Base-by-base conservation (phyloP, 2,113 vertebrate genomes). In the Dromiciops gliroides region DNA sequence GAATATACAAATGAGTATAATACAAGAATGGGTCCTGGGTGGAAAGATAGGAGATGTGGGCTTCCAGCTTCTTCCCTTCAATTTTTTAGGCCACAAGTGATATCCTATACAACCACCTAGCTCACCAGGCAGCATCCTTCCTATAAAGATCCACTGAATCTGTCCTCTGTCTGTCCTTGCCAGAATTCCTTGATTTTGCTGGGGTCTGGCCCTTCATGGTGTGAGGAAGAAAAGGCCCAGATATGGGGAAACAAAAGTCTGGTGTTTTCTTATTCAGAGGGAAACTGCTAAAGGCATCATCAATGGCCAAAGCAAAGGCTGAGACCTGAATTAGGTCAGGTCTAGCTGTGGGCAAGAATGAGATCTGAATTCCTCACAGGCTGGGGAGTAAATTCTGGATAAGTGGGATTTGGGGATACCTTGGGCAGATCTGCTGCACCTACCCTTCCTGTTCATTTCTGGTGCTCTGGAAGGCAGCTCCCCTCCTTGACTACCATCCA, bases 231-330 rank as follows among this genome's bases (percentile, higher is more conserved):
- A 23, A 44, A 83, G n/a, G 67, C 19, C n/a, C n/a, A 83, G 44
- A 44, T 44, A 44, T 44, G n/a, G n/a, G 1, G 0, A 44, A 44
- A 44, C n/a, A 83, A 44, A 44, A 83, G n/a, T 44, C 67, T 44
- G 37, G 37, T 75, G 37, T 75, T 75, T 14, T 19, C n/a, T n/a
- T 19, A 75, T 19, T 67, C 1, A 4, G 16, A 67, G 14, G 67
- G 37, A 75, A 75, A n/a, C 67, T 24, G 37, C 3, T 0, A 11
- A 25, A 31, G 67, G 89, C 7, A 6, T 37, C 50, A 0, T 0
- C 12, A n/a, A 24, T 1, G 2, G n/a, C 23, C 8, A 91, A 67
- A 14, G 48, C 0, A 0, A 9, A 16, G 47, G 16, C n/a, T 48
- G 50, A 93, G 90, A 56, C 19, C n/a, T 83, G 67, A 8, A 23